These are phyloP conservation scores for Eulemur coronatus DNA, from an alignment of 2,797 vertebrate genomes.

Conservation along the genomic window DNA sequence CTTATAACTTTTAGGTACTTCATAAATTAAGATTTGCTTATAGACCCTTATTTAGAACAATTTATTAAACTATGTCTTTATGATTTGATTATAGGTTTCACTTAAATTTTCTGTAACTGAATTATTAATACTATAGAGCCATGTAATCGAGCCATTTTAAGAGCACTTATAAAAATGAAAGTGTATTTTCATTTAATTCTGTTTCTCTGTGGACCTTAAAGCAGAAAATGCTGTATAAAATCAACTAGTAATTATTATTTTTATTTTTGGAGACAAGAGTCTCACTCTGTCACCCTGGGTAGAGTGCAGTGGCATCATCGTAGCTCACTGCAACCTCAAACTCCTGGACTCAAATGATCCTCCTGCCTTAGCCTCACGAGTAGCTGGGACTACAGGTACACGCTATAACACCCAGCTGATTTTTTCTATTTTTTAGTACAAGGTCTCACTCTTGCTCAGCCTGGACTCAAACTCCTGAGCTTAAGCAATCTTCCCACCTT, in stretches of 20 bases:
- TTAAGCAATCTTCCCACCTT: no score
- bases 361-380: no score
- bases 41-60: conserved; percentile 33
- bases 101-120: conserved; percentile 6
- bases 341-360: no score
- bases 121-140: conserved; percentile 1
- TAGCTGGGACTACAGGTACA: no score
- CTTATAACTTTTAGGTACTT: not conserved
- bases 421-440: no score
- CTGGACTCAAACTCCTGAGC: no score
- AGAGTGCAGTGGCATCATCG: no score
- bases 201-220: not conserved
- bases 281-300: no score
- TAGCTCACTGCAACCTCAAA: no score
- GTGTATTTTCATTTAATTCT: conserved; percentile 37
- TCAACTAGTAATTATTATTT: not conserved
- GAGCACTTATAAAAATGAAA: conserved; percentile 16
- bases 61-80: not conserved
- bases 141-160: not conserved
- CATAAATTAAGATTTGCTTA: not conserved
- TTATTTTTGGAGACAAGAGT: no score
- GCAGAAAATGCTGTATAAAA: conserved; percentile 5
- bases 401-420: no score
- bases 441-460: no score
- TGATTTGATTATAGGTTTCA: not conserved